A percentile compares a stretch with the other conserved stretches of the same genome.
Evolutionary conservation across 2,888 invertebrate species (phyloP).

Genomic region (Mythimna pallens): DNA sequence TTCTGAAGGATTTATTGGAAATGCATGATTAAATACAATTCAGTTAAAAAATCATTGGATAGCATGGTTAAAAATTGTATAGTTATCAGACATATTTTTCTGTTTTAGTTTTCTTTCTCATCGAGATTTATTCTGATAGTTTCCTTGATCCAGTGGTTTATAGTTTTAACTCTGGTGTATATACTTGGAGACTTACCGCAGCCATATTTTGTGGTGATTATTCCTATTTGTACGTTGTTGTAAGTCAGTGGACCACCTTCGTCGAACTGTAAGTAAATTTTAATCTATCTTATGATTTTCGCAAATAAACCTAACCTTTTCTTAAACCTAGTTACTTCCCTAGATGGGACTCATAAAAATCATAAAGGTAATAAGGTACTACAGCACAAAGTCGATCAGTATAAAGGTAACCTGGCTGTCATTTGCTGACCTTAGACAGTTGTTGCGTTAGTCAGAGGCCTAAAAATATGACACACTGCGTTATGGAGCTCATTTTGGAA

Average conservation of each 20-base stretch:
- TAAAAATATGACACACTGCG: too few species aligned
- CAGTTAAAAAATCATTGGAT: not conserved
- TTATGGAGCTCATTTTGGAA: too few species aligned
- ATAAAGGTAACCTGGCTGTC: too few species aligned
- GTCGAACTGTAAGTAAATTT: slow-evolving; percentile 67
- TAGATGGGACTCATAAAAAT: too few species aligned
- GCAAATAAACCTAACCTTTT: too few species aligned
- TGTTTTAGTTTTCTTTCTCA: not conserved
- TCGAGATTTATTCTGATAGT: slow-evolving; percentile 30
- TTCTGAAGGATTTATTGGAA: slow-evolving; percentile 7
- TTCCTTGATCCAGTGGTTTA: slow-evolving; percentile 67
- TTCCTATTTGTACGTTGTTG: slow-evolving; percentile 67
- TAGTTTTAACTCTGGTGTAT: slow-evolving; percentile 65
- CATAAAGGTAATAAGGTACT: too few species aligned
- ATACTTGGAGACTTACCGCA: slow-evolving; percentile 72
- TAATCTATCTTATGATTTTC: not conserved
- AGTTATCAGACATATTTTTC: not conserved
- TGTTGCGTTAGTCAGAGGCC: too few species aligned
- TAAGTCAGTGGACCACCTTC: slow-evolving; percentile 74
- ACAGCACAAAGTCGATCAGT: too few species aligned
- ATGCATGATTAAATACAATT: not conserved
- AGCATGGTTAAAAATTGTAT: slow-evolving; percentile 27
- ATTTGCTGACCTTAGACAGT: too few species aligned
- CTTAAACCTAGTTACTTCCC: too few species aligned
- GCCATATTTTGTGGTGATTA: slow-evolving; percentile 70